Evolutionary conservation across 2,888 invertebrate genomes (phyloP).

Genomic region (Leucophenga maculata): DNA sequence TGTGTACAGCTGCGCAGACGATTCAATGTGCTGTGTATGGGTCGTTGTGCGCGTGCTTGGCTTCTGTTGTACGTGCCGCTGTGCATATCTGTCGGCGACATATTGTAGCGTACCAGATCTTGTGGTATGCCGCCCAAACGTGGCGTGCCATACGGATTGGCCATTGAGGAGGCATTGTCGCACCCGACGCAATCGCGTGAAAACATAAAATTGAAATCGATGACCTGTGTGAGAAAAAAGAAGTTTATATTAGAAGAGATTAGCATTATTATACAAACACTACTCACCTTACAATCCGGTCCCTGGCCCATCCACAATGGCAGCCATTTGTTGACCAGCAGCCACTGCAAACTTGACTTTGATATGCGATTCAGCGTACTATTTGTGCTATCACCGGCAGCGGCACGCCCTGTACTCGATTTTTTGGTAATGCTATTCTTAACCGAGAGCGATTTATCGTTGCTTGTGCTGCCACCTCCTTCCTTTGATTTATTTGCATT

Average conservation of each 20-base stretch:
- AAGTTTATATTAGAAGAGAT: too few species aligned
- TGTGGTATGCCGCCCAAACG: slow-evolving; percentile 64
- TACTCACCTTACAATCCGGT: slow-evolving; percentile 72
- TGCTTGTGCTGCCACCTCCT: neutral
- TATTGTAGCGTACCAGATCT: slow-evolving; percentile 70
- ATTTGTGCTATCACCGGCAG: slow-evolving; percentile 57
- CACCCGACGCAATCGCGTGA: slow-evolving; percentile 72
- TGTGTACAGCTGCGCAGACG: slow-evolving; percentile 57
- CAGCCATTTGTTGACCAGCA: slow-evolving; percentile 79
- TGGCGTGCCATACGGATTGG: slow-evolving; percentile 65
- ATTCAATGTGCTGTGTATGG: slow-evolving; percentile 67
- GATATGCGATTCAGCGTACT: slow-evolving; percentile 74
- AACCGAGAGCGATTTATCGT: slow-evolving; percentile 40
- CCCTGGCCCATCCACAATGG: slow-evolving; percentile 77
- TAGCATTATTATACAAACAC: neutral
- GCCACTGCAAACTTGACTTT: slow-evolving; percentile 78
- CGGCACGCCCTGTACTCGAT: slow-evolving; percentile 48
- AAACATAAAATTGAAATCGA: slow-evolving; percentile 74
- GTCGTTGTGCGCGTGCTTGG: slow-evolving; percentile 58
- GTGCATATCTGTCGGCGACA: slow-evolving; percentile 37
- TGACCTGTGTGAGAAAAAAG: slow-evolving; percentile 55
- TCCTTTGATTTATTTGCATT: slow-evolving; percentile 47
- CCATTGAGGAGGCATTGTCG: slow-evolving; percentile 62
- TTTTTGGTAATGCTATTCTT: slow-evolving; percentile 53
- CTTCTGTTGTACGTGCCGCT: slow-evolving; percentile 36